Evolutionary conservation across 2,888 invertebrate genomes (phyloP).

Genomic region (Biston betularia): DNA sequence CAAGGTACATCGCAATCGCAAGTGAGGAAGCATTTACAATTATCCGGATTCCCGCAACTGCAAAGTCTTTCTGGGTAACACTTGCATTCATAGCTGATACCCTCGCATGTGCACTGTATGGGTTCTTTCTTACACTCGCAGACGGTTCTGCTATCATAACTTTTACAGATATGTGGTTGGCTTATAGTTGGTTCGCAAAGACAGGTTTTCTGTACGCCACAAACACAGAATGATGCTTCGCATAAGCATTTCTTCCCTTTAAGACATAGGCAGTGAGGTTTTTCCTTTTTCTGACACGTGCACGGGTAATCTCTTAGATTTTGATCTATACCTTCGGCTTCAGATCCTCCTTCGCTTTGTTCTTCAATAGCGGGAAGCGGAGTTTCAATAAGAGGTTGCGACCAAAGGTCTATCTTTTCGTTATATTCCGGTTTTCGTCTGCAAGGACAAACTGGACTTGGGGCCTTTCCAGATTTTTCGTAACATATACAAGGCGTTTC

Average conservation of each 20-base stretch:
- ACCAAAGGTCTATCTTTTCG: conserved; percentile 32
- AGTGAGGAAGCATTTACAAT: conserved; percentile 67
- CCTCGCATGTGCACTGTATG: conserved; percentile 62
- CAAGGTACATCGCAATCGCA: conserved; percentile 72
- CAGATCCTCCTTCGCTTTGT: conserved; percentile 26
- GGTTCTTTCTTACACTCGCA: conserved; percentile 60
- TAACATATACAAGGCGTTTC: conserved; percentile 75
- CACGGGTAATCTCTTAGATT: conserved; percentile 52
- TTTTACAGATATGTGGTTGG: conserved; percentile 54
- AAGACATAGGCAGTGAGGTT: conserved; percentile 59
- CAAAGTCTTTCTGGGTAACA: conserved; percentile 66
- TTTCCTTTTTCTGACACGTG: conserved; percentile 64
- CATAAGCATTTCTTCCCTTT: conserved; percentile 69
- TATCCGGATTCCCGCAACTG: conserved; percentile 66
- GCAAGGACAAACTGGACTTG: conserved; percentile 70
- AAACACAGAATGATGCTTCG: conserved; percentile 59
- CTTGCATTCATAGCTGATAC: conserved; percentile 54
- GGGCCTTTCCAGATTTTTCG: conserved; percentile 55
- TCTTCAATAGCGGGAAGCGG: not conserved
- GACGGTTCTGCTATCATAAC: conserved; percentile 58
- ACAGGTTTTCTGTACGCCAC: conserved; percentile 64
- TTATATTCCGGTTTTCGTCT: conserved; percentile 57
- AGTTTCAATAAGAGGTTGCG: conserved; percentile 21
- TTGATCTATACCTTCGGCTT: conserved; percentile 35
- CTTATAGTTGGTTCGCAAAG: conserved; percentile 62